These are phyloP conservation scores for Manis javanica DNA, from an alignment of 2,797 vertebrate species.

Conservation along the genomic window DNA sequence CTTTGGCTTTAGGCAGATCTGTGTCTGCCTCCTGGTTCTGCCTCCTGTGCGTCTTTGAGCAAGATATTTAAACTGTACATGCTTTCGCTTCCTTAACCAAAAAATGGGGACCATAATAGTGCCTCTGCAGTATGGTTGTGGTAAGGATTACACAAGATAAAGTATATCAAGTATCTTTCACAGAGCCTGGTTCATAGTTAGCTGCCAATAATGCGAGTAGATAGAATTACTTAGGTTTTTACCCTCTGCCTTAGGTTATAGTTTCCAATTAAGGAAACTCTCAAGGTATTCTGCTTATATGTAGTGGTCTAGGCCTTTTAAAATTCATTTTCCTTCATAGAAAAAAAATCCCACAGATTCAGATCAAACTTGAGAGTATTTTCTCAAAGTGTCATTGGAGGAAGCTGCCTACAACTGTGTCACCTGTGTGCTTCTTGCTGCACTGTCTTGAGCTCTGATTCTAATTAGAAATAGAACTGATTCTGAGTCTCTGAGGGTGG, in stretches of 20 bases:
- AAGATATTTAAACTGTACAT: neutral
- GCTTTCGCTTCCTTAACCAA: neutral
- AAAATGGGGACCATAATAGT: neutral
- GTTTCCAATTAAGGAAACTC: neutral
- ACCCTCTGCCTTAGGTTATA: neutral
- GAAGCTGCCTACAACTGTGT: neutral
- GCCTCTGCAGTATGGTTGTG: neutral
- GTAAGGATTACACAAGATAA: neutral
- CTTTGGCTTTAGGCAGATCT: neutral
- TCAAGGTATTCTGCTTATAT: neutral
- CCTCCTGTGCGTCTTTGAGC: neutral
- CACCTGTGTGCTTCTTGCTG: neutral
- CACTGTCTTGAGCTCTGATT: neutral
- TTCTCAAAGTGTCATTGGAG: neutral
- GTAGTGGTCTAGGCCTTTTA: neutral
- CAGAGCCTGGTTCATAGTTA: neutral
- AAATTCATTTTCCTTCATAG: conserved; percentile 33
- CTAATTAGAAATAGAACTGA: neutral
- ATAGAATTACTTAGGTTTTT: neutral
- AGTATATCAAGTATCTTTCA: neutral
- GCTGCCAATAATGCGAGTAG: neutral
- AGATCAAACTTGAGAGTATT: neutral
- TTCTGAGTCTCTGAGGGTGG: neutral
- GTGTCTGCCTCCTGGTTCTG: neutral
- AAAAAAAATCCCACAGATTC: neutral